Percentiles rank a stretch among this genome's conserved stretches.
These are phyloP conservation scores for Rhinogobio ventralis DNA, from an alignment of 2,797 vertebrate species.

Conservation along the genomic window DNA sequence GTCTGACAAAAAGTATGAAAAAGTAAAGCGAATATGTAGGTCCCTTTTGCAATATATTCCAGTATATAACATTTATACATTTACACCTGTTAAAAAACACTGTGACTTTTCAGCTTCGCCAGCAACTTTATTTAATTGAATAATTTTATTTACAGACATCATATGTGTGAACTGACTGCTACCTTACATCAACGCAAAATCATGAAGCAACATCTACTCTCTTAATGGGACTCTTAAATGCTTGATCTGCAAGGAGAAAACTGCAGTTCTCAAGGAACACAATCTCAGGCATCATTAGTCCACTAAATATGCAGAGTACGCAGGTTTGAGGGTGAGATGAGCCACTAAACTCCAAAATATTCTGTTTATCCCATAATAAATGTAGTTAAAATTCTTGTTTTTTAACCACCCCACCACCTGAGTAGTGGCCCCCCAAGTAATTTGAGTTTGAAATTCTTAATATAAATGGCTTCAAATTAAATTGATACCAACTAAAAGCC, in stretches of 20 bases:
- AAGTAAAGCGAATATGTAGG: background rate
- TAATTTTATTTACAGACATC: background rate
- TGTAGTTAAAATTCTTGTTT: background rate
- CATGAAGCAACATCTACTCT: background rate
- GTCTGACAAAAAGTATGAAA: background rate
- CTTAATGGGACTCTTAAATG: background rate
- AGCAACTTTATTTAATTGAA: background rate
- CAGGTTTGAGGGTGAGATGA: background rate
- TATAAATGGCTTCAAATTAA: background rate
- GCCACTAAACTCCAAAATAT: background rate
- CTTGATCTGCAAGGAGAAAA: constrained; percentile 8
- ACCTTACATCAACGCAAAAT: background rate
- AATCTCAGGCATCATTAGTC: background rate
- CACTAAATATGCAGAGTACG: background rate
- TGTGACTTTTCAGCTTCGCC: background rate
- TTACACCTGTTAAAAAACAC: background rate
- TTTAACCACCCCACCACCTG: background rate
- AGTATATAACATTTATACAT: background rate
- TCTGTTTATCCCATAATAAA: background rate
- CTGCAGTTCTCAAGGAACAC: constrained; percentile 5
- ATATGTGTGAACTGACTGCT: background rate
- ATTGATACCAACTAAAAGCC: background rate
- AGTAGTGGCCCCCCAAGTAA: too few species aligned
- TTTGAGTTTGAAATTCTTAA: background rate
- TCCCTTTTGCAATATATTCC: too few species aligned